Percentiles rank a stretch among this genome's conserved stretches.
Conservation (phyloP, 1,140 invertebrate genomes). For the Carposina sasakii region DNA sequence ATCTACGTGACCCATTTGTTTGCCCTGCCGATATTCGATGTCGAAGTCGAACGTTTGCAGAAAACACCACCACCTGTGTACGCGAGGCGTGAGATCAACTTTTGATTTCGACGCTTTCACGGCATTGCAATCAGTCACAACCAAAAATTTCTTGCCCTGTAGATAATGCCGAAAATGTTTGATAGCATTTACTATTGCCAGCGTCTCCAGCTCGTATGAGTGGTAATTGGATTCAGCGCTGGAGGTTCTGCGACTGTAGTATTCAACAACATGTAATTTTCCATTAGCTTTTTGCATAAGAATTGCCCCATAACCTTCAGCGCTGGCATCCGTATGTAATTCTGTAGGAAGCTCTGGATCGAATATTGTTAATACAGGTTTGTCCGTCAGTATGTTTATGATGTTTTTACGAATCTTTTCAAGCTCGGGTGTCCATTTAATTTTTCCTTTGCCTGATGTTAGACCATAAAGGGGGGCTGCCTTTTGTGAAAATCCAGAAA, state of each 20-base stretch:
- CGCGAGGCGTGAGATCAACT: no score
- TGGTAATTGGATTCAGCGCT: background rate
- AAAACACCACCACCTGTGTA: no score
- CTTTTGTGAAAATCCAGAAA: background rate
- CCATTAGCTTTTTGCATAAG: conserved; percentile 19
- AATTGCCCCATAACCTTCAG: background rate
- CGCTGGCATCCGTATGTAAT: conserved; percentile 19
- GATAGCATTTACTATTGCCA: conserved; percentile 25
- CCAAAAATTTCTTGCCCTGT: conserved; percentile 12
- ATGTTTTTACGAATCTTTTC: conserved; percentile 3
- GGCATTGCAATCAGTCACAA: conserved; percentile 19
- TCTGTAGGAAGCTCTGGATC: conserved; percentile 29
- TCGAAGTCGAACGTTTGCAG: conserved; percentile 1
- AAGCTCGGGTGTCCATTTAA: background rate
- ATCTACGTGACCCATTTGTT: conserved; percentile 25
- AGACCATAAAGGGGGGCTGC: background rate
- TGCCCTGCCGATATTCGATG: background rate
- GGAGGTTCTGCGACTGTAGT: background rate
- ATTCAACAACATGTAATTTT: conserved; percentile 15
- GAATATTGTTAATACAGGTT: conserved; percentile 40
- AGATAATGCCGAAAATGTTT: conserved; percentile 37
- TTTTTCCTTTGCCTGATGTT: background rate
- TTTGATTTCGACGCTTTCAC: background rate
- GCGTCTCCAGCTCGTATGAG: background rate
- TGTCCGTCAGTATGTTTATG: background rate